These are phyloP conservation scores for Hydractinia echinata DNA, from an alignment of 30 jellyfish, hydroid and myxozoan species.

Conservation along the genomic window DNA sequence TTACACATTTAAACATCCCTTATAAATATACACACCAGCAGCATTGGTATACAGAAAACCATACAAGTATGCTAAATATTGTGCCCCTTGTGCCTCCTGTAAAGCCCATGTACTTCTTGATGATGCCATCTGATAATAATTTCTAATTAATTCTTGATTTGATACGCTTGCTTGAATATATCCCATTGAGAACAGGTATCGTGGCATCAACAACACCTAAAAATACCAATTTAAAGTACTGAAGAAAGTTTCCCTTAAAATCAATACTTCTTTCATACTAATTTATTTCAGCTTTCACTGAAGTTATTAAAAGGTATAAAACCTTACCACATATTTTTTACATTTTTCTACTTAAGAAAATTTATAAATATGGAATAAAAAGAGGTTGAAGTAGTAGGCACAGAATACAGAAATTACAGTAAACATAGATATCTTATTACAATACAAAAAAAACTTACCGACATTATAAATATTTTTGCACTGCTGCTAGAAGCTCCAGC, in stretches of 20 bases:
- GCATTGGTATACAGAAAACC: constrained; percentile 48
- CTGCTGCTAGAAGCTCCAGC: constrained; percentile 39
- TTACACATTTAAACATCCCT: background rate
- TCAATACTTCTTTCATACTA: no score
- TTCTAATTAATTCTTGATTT: constrained; percentile 35
- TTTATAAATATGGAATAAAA: no score
- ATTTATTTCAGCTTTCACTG: no score
- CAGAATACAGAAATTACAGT: no score
- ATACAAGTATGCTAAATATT: constrained; percentile 48
- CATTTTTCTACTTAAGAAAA: no score
- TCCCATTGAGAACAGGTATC: constrained; percentile 46
- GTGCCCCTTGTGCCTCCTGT: constrained; percentile 45
- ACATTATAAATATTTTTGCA: constrained; percentile 53
- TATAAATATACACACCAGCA: constrained; percentile 26
- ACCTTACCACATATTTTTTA: no score
- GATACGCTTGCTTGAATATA: constrained; percentile 46
- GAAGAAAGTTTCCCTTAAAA: no score
- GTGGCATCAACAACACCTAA: constrained; percentile 68
- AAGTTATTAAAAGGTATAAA: no score
- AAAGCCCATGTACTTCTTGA: constrained; percentile 56
- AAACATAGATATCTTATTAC: no score
- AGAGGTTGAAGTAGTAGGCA: no score
- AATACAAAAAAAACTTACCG: constrained; percentile 48
- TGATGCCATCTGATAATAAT: constrained; percentile 53
- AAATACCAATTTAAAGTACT: background rate